Base-by-base conservation (phyloP, 2,888 invertebrate genomes). In the Exephanes ischioxanthus region DNA sequence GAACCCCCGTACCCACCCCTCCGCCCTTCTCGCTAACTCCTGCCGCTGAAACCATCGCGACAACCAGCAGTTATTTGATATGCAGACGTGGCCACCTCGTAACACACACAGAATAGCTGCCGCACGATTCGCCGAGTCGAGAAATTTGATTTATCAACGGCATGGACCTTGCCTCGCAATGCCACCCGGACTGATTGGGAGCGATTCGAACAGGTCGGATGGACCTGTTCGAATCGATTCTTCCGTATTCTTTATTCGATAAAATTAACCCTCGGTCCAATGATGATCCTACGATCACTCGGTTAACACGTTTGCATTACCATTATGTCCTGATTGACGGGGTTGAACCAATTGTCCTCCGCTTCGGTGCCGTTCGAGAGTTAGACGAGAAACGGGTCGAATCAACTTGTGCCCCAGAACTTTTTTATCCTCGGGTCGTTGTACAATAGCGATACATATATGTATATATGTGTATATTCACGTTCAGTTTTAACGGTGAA, bases 141-240 rank as follows among this genome's bases (percentile, higher is more conserved):
- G 71, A 85, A 85, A 71, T 55, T 48, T 58, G 85, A 80, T 83
- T 85, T 76, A 67, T 76, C 85, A 80, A 76, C 72, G 76, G 55
- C 67, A 22, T 19, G 66, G 51, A 30, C 33, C 63, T 73, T 55
- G 26, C 71, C 41, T 58, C 67, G 41, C 11, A 51, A 80, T 81
- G 51, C 68, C 48, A 51, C 26, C 14, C 22, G 30, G 1, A 81
- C 61, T 68, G 53, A 67, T 81, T 77, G 37, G n/a, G n/a, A 61
- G 6, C 30, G 66, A 41, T 51, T 41, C 19, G 14, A 51, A 22
- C 26, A 16, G 9, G 14, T 45, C 16, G 1, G 5, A 71, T 19
- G 11, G 61, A 6, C 26, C 30, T 1, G 33, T 51, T 37, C 33
- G 16, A 7, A 16, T 55, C 63, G 63, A 33, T 1, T 33, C n/a